Evolutionary conservation across 1,140 invertebrate species (phyloP), one percentile per base, ranked within the genome.

Genomic region (Lethocerus indicus): DNA sequence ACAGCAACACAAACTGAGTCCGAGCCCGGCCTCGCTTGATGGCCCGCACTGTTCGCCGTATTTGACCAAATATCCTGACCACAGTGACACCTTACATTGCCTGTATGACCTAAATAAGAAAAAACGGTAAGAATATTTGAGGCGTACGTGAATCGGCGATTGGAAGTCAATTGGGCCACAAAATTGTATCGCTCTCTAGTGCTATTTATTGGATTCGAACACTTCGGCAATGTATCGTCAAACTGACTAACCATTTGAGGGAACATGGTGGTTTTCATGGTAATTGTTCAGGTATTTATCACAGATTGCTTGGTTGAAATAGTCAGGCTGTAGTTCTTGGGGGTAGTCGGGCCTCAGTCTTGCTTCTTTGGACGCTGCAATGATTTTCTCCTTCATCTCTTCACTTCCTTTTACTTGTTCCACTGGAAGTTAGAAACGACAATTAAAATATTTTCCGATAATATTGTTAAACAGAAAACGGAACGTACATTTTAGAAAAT

Each of bases 391-490:
- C 53, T 74, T 68, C 55, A 75, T 71, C 59, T 82, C 79, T 47
- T 74, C 66, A 55, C 72, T 71, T 44, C 76, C 75, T 65, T 84
- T 84, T 16, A 85, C 70, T 70, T 83, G 78, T 63, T 86, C 81
- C 69, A 84, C 82, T 84, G 62, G 35, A 68, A 67, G 51, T 53
- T 52, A 26, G 40, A 50, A 26, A 7, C 5, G 23, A 39, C 36
- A 47, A 39, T 24, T 9, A 9, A 9, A 32, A 32, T 9, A 32
- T 9, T 32, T 32, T 12, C 29, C 16, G 29, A 12, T 32, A 32
- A 26, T 25, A 14, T 26, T 45, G 7, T 26, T 50, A n/a, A n/a
- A n/a, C n/a, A n/a, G n/a, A n/a, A n/a, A n/a, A n/a, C n/a, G n/a
- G n/a, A n/a, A n/a, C n/a, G n/a, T n/a, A n/a, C n/a, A n/a, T n/a